phyloP scores from a whole-genome alignment of 1,140 invertebrate species.

The Drosophila virilis region DNA sequence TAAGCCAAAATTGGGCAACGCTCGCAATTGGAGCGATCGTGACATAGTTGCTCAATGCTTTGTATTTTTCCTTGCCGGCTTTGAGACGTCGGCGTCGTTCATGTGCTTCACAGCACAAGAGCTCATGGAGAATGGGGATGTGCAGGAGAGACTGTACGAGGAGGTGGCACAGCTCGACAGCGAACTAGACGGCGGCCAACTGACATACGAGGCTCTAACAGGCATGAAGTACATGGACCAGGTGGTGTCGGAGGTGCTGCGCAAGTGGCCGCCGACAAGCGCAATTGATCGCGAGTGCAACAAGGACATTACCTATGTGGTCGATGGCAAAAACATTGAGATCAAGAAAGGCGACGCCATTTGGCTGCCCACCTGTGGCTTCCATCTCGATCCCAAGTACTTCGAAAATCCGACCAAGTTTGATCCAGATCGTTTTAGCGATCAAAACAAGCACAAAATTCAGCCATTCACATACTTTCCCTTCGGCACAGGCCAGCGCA shows the following conservation, averaged over 20 bases:
- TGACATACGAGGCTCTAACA: constrained; percentile 84
- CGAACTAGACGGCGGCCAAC: constrained; percentile 59
- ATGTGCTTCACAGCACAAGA: constrained; percentile 85
- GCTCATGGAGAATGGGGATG: constrained; percentile 86
- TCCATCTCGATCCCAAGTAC: constrained; percentile 86
- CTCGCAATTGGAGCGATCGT: constrained; percentile 85
- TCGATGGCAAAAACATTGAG: constrained; percentile 85
- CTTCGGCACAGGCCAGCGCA: constrained; percentile 87
- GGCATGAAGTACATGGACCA: constrained; percentile 85
- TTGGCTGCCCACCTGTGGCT: constrained; percentile 84
- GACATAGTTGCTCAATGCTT: constrained; percentile 88
- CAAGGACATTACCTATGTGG: constrained; percentile 84
- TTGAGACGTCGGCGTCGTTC: constrained; percentile 87
- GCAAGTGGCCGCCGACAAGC: constrained; percentile 85
- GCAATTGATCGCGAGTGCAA: constrained; percentile 85
- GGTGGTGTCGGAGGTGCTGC: constrained; percentile 86
- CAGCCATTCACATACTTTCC: constrained; percentile 86
- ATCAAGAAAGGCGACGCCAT: constrained; percentile 84
- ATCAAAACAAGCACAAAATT: constrained; percentile 85
- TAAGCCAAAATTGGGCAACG: constrained; percentile 55
- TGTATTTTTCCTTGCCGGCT: constrained; percentile 88
- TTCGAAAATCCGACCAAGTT: constrained; percentile 86
- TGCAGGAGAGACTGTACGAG: constrained; percentile 86
- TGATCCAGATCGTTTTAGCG: constrained; percentile 86
- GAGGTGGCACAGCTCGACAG: constrained; percentile 85